phyloP scores from a whole-genome alignment of 2,113 vertebrate genomes.

The Platysteira castanea region DNA sequence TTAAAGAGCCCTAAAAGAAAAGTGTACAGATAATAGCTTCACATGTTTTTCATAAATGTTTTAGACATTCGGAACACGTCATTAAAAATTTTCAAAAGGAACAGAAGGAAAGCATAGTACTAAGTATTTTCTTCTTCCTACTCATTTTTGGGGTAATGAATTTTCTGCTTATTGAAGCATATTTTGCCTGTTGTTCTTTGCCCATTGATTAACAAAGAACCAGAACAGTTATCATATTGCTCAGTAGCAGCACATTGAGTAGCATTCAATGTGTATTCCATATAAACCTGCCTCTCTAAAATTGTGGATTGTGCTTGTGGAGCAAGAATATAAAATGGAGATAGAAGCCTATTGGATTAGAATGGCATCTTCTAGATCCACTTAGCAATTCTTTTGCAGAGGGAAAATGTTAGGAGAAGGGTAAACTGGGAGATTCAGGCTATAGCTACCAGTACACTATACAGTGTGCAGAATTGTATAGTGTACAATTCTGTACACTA shows the following conservation, averaged over 20 bases:
- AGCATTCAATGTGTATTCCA: not conserved
- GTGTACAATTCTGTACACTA: no score
- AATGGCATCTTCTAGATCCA: not conserved
- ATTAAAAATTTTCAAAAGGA: conserved; percentile 1
- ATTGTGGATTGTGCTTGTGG: not conserved
- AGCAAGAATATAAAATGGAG: not conserved
- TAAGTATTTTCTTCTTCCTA: not conserved
- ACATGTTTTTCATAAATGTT: not conserved
- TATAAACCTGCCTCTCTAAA: not conserved
- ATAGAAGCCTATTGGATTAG: not conserved
- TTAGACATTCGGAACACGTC: not conserved
- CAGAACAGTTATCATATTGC: not conserved
- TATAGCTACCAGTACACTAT: not conserved
- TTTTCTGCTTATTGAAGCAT: not conserved
- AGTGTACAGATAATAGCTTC: conserved; percentile 9
- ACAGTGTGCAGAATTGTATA: not conserved
- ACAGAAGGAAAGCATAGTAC: not conserved
- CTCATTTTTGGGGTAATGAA: not conserved
- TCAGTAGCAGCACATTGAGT: not conserved
- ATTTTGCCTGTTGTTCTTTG: not conserved
- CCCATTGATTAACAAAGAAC: not conserved
- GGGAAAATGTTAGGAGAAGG: not conserved
- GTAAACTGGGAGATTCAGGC: not conserved
- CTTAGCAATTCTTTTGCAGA: not conserved
- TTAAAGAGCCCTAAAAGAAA: conserved; percentile 31